Base-by-base conservation (phyloP, 1,140 invertebrate genomes). In the Drosophila auraria region DNA sequence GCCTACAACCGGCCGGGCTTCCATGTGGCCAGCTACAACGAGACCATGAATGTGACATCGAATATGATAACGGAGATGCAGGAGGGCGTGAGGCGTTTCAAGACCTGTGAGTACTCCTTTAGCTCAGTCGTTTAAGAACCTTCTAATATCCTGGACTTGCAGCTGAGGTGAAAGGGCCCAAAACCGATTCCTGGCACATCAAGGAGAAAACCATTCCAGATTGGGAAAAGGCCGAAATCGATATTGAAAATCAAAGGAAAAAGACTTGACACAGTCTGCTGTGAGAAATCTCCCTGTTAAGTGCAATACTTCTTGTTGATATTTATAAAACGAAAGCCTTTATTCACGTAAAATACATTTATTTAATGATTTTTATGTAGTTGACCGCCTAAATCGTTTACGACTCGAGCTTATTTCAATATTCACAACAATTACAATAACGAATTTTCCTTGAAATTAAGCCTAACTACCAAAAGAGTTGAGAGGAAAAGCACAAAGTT, bases 101-200 rank as follows among this genome's bases (percentile, higher is more conserved):
- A 95, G 65, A 92, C 92, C 64, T 94, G 94, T 94, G 30, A 75
- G 61, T 63, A n/a, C 27, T 45, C 1, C 2, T 47, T 8, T 1
- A n/a, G 14, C 5, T 2, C 3, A 50, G 8, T 3, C 8, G 11
- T 17, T 40, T 0, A 45, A 40, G 9, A 50, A 1, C 2, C 3
- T 40, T 61, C 40, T 44, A 3, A 59, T 3, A 6, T 58, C 40
- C 25, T 20, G 7, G 1, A 0, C 20, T 8, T 73, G 3, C 33
- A 82, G 96, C 96, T 68, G 93, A 96, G 70, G 95, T 96, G 2
- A 95, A 95, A 91, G 96, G 97, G 89, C 96, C 97, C n/a, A 97
- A 96, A 86, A 95, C 95, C 82, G 94, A 96, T 81, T 95, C 95
- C 81, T 94, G 95, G 89, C 94, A 95, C 84, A 91, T 96, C 30